Percentiles rank a stretch among this genome's conserved stretches.
Evolutionary conservation across 2,113 vertebrate species (phyloP).

Genomic region (Marcusenius ussheri): DNA sequence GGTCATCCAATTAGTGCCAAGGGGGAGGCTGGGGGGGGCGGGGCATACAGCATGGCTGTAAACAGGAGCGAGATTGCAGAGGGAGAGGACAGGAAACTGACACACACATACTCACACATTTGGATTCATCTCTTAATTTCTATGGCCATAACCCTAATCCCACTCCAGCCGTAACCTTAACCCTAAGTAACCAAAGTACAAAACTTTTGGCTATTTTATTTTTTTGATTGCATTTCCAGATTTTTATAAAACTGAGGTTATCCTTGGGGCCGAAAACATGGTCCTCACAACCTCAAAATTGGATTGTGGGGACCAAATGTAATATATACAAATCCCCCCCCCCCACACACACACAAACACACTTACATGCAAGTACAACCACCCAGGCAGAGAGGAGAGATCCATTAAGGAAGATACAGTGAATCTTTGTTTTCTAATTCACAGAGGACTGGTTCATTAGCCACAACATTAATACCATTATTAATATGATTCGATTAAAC

Average conservation of each 20-base stretch:
- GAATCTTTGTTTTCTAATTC: background rate
- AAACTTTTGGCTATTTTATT: background rate
- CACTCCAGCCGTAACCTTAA: background rate
- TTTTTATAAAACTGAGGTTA: background rate
- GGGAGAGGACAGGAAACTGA: background rate
- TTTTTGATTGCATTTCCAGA: background rate
- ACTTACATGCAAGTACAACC: background rate
- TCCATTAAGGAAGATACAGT: background rate
- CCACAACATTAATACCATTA: background rate
- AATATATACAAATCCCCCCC: background rate
- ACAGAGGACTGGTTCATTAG: background rate
- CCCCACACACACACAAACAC: too few species aligned
- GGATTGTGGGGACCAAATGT: background rate
- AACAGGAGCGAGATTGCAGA: background rate
- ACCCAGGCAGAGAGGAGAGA: background rate
- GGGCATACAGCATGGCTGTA: background rate
- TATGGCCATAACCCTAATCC: background rate
- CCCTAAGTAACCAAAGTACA: background rate
- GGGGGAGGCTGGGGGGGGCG: background rate
- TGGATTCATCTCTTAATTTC: background rate
- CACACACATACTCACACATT: background rate
- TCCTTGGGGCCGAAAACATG: too few species aligned
- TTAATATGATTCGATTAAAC: background rate
- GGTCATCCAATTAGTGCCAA: background rate
- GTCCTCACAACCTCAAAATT: too few species aligned